Percentiles rank a stretch among this genome's conserved stretches.
Evolutionary conservation across 2,797 vertebrate genomes (phyloP).

Genomic region (Valencia hispanica): DNA sequence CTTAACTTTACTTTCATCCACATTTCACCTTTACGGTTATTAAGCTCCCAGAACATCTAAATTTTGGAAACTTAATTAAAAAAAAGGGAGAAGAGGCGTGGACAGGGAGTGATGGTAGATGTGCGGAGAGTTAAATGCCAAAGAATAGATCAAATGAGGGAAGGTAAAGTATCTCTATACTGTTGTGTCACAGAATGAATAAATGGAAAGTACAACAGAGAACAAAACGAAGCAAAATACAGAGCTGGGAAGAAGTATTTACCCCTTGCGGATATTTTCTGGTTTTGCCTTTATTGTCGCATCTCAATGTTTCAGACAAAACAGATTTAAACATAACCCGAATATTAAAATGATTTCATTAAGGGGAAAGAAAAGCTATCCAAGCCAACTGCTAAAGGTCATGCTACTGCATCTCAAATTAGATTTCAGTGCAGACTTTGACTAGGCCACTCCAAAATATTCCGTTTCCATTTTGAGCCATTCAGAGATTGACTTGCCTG

Average conservation of each 20-base stretch:
- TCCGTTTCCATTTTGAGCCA: too few species aligned
- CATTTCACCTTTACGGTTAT: constrained; percentile 2
- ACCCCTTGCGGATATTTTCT: too few species aligned
- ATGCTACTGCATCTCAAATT: too few species aligned
- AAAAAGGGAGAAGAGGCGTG: neutral
- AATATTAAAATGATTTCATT: too few species aligned
- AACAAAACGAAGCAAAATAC: neutral
- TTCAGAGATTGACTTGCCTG: too few species aligned
- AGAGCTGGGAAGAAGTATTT: neutral
- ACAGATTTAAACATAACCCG: too few species aligned
- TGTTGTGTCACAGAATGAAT: neutral
- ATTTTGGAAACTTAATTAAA: neutral
- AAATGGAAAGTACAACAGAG: neutral
- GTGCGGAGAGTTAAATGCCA: neutral
- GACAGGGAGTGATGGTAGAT: neutral
- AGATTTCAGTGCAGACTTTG: too few species aligned
- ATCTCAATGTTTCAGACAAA: too few species aligned
- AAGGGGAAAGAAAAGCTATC: too few species aligned
- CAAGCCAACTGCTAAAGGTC: too few species aligned
- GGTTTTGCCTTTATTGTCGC: too few species aligned
- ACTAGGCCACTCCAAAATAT: neutral
- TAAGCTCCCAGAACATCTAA: neutral
- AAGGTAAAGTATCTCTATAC: neutral
- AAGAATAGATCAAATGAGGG: neutral
- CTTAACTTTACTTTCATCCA: neutral